phyloP scores from a whole-genome alignment of 2,888 invertebrate species.

The Synanthedon tipuliformis region DNA sequence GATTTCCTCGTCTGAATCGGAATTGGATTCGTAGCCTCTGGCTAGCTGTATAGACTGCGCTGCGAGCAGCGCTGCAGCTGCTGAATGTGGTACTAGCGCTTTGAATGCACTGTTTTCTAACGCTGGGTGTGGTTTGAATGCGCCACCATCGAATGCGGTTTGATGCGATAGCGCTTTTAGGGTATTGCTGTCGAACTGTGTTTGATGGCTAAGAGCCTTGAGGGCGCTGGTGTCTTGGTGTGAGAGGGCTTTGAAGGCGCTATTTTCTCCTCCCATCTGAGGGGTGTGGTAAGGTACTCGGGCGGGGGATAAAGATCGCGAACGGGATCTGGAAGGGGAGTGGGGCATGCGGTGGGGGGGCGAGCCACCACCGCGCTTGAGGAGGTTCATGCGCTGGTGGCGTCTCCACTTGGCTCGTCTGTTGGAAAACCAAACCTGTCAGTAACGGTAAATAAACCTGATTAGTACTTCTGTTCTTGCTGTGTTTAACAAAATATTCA shows the following conservation, averaged over 20 bases:
- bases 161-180: conserved; percentile 64
- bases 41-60: conserved; percentile 60
- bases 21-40: conserved; percentile 62
- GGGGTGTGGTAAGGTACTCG: conserved; percentile 72
- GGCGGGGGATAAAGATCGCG: conserved; percentile 74
- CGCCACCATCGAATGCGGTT: conserved; percentile 39
- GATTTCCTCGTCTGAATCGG: conserved; percentile 82
- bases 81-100: conserved; percentile 77
- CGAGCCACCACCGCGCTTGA: conserved; percentile 85
- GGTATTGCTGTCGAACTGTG: conserved; percentile 66
- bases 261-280: conserved; percentile 90
- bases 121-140: conserved; percentile 66
- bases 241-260: conserved; percentile 84
- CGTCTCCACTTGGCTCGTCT: conserved; percentile 98
- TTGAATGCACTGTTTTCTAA: conserved; percentile 87
- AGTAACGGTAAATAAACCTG: conserved; percentile 75
- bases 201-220: conserved; percentile 69
- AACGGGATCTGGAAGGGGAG: conserved; percentile 68
- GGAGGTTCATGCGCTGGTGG: conserved; percentile 94
- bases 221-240: conserved; percentile 72
- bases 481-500: conserved; percentile 48
- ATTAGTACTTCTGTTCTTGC: conserved; percentile 59
- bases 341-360: conserved; percentile 71
- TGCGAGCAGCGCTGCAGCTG: conserved; percentile 71
- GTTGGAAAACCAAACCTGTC: conserved; percentile 99